Base-by-base conservation (phyloP, 2,797 vertebrate genomes). In the Hemitrygon akajei region DNA sequence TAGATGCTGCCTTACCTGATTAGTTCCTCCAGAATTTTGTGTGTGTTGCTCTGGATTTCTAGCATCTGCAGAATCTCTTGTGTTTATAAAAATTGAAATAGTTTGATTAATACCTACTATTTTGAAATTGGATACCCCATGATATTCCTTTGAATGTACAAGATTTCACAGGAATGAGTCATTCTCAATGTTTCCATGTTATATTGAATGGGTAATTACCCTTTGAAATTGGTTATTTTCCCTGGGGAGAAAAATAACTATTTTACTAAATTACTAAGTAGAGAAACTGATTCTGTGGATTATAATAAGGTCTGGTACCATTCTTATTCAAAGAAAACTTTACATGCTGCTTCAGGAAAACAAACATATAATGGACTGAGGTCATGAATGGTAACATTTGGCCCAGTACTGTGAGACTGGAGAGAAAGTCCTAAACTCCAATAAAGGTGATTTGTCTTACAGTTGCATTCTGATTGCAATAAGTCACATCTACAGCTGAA, bases 171-270 rank as follows among this genome's bases (percentile, higher is more conserved):
- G 47, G 47, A 47, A 47, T 47, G 47, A 47, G 47, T 47, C 37
- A 91, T 40, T n/a, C 84, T 87, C 91, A 71, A 91, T 71, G 7
- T 40, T 40, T 56, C 40, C 40, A 76, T 25, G 76, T 76, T 75
- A 93, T 91, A 7, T 40, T 16, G 37, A 75, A n/a, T 93, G 91
- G 71, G 47, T 58, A 40, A 93, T 93, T 93, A 93, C 91, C 71
- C 12, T 75, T 93, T n/a, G 91, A 73, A 76, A 93, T n/a, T 30
- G 91, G 25, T 93, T 76, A 76, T 93, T 76, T 93, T 93, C 76
- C 91, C n/a, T 12, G 91, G 40, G 66, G 14, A n/a, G 69, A 9
- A 93, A 30, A 93, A 76, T 47, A 11, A 40, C 27, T 56, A 58
- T 47, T 93, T 73, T 91, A 91, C 34, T 40, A 93, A 47, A 76